A percentile compares a stretch with the other conserved stretches of the same genome.
Conservation (phyloP, 2,797 vertebrate genomes). For the Pelodytes ibericus region DNA sequence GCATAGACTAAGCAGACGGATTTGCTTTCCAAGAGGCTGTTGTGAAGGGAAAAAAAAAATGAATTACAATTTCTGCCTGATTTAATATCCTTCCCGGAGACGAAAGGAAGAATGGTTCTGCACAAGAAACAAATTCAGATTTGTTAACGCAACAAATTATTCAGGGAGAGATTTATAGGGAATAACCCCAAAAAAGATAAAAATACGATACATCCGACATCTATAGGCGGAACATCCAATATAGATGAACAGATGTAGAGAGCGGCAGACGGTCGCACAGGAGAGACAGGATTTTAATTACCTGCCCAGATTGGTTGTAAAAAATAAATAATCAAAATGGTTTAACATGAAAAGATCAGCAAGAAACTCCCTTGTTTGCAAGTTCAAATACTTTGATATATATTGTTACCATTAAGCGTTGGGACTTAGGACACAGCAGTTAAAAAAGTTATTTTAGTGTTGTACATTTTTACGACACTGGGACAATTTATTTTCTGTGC, state of each 20-base stretch:
- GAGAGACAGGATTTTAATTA: slow-evolving; percentile 36
- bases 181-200: slow-evolving; percentile 7
- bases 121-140: background rate
- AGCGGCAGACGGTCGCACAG: slow-evolving; percentile 31
- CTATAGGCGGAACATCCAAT: slow-evolving; percentile 38
- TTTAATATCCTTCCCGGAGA: background rate
- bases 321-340: slow-evolving; percentile 39
- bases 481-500: slow-evolving; percentile 20
- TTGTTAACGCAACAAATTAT: slow-evolving; percentile 1
- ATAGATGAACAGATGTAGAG: slow-evolving; percentile 45
- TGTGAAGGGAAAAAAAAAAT: background rate
- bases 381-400: slow-evolving; percentile 22
- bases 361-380: slow-evolving; percentile 30
- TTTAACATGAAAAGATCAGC: slow-evolving; percentile 39
- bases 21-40: background rate
- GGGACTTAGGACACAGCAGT: slow-evolving; percentile 12
- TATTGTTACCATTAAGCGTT: slow-evolving; percentile 3
- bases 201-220: background rate
- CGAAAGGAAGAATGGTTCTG: background rate
- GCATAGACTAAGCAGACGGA: background rate
- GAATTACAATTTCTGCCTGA: background rate
- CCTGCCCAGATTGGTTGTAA: slow-evolving; percentile 38
- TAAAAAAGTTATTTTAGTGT: slow-evolving; percentile 27
- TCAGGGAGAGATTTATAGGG: slow-evolving; percentile 11
- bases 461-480: slow-evolving; percentile 21